phyloP scores from a whole-genome alignment of 2,113 vertebrate species.

The Macaca mulatta region DNA sequence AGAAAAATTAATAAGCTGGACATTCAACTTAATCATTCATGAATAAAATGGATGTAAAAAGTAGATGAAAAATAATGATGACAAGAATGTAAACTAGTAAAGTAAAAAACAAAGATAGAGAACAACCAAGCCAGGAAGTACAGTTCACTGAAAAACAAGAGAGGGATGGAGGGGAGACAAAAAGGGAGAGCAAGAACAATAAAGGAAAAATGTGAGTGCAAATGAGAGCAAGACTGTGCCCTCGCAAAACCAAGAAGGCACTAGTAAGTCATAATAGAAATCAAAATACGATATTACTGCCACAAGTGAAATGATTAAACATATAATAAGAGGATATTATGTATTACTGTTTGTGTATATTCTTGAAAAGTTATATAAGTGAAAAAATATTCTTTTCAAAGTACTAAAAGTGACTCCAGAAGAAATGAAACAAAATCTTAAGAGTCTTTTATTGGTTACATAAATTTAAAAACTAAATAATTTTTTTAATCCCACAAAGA shows the following conservation, averaged over 20 bases:
- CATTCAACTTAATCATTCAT: background rate
- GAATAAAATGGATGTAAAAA: background rate
- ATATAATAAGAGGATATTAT: background rate
- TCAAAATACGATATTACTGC: background rate
- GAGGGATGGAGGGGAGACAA: background rate
- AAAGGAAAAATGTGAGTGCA: rapidly evolving
- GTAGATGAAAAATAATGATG: background rate
- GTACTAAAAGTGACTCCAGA: background rate
- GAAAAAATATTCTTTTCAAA: background rate
- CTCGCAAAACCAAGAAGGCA: background rate
- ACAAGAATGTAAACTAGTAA: background rate
- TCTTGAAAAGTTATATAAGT: background rate
- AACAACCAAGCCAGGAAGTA: background rate
- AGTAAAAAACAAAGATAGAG: background rate
- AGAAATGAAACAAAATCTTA: background rate
- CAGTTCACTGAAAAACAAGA: background rate
- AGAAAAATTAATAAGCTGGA: background rate
- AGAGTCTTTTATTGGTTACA: background rate
- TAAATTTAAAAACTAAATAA: background rate
- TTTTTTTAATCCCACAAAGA: background rate
- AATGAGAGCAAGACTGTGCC: background rate
- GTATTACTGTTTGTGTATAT: background rate
- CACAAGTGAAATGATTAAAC: background rate
- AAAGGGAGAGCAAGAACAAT: background rate
- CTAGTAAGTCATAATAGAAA: too few species aligned